Percentiles rank a stretch among this genome's conserved stretches.
Conservation (phyloP, 2,113 vertebrate species). For the Bombycilla garrulus region DNA sequence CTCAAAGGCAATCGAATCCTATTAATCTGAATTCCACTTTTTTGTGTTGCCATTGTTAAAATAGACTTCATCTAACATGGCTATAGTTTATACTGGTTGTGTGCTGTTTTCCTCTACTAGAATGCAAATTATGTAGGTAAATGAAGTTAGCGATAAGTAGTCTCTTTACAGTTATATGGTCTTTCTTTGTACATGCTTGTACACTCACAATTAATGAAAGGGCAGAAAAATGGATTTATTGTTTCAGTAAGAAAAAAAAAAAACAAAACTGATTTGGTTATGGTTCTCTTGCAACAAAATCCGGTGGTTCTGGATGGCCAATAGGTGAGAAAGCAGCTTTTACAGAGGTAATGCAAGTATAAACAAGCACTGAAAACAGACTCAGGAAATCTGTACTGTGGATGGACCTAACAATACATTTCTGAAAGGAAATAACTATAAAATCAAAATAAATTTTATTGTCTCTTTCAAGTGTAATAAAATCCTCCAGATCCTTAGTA, state of each 20-base stretch:
- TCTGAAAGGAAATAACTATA: neutral
- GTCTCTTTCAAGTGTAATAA: neutral
- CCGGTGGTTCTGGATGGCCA: neutral
- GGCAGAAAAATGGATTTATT: neutral
- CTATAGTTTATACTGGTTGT: neutral
- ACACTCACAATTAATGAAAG: neutral
- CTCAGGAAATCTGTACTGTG: neutral
- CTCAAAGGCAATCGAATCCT: neutral
- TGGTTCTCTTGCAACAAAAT: neutral
- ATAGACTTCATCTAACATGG: neutral
- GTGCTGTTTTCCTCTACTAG: neutral
- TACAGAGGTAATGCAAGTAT: neutral
- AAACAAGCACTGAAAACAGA: neutral
- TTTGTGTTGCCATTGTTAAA: neutral
- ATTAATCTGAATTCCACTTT: neutral
- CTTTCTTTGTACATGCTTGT: neutral
- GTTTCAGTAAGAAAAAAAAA: neutral
- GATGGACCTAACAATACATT: neutral
- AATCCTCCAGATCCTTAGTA: neutral
- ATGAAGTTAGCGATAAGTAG: neutral
- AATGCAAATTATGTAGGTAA: neutral
- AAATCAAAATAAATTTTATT: neutral
- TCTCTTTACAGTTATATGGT: neutral
- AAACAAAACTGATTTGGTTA: neutral
- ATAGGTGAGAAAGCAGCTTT: neutral